Evolutionary conservation across 2,888 invertebrate genomes (phyloP).

Genomic region (Rutpela maculata): DNA sequence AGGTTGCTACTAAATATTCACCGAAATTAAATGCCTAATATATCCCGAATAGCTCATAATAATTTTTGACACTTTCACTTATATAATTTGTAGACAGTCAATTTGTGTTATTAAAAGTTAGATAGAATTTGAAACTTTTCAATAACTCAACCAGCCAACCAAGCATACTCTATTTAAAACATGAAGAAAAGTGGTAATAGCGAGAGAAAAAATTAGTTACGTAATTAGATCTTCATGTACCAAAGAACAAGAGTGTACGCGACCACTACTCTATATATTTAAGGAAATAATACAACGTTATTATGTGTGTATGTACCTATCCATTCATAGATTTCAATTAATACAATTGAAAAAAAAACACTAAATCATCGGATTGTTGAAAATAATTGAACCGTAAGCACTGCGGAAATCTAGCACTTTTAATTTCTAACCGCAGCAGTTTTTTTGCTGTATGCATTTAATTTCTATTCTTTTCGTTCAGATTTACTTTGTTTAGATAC

Average conservation of each 20-base stretch:
- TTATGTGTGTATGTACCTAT: neutral
- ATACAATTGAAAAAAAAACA: neutral
- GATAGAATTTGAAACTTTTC: constrained; percentile 19
- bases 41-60: neutral
- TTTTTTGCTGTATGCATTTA: constrained; percentile 21
- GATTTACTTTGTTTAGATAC: neutral
- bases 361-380: neutral
- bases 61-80: constrained; percentile 29
- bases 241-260: no score
- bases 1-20: no score
- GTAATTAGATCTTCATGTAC: neutral
- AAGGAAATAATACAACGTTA: neutral
- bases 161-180: constrained; percentile 4
- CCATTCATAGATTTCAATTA: constrained; percentile 17
- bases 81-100: neutral
- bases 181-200: neutral
- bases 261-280: neutral
- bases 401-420: constrained; percentile 12
- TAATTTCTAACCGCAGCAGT: constrained; percentile 21
- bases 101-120: constrained; percentile 2
- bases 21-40: neutral
- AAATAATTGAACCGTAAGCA: constrained; percentile 26
- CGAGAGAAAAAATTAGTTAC: neutral
- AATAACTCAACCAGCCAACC: constrained; percentile 12
- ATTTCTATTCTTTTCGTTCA: constrained; percentile 10